Evolutionary conservation across 2,888 invertebrate genomes (phyloP).

Genomic region (Neoaliturus tenellus): DNA sequence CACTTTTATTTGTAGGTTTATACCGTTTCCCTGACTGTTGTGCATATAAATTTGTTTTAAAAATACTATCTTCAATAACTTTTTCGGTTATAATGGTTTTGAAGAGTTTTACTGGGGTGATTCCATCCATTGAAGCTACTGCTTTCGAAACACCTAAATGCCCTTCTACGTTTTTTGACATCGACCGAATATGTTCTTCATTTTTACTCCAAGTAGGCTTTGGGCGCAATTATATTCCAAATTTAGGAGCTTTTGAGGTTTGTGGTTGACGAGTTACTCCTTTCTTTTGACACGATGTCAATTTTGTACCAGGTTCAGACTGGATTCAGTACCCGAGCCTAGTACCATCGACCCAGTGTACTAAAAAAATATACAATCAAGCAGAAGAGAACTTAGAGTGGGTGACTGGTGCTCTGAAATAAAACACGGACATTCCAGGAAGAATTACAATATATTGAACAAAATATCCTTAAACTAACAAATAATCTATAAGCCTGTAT

Average conservation of each 20-base stretch:
- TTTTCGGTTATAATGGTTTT: conserved; percentile 26
- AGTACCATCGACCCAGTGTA: too few relatives aligned
- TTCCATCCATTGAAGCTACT: conserved; percentile 6
- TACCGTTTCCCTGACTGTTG: conserved; percentile 36
- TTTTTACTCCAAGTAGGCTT: conserved; percentile 31
- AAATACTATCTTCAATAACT: not conserved
- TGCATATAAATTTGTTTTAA: conserved; percentile 43
- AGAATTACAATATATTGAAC: too few relatives aligned
- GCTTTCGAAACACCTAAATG: conserved; percentile 4
- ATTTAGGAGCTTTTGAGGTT: not conserved
- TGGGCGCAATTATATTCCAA: conserved; percentile 5
- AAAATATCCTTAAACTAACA: too few relatives aligned
- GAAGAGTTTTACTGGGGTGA: conserved; percentile 29
- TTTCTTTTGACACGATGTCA: too few relatives aligned
- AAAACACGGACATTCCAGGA: too few relatives aligned
- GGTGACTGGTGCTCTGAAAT: too few relatives aligned
- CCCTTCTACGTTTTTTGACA: not conserved
- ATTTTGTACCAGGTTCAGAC: too few relatives aligned
- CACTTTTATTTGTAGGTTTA: conserved; percentile 19
- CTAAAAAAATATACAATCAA: too few relatives aligned
- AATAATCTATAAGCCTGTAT: too few relatives aligned
- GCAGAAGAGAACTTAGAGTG: too few relatives aligned
- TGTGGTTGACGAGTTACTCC: not conserved
- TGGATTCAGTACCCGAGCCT: too few relatives aligned
- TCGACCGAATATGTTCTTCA: conserved; percentile 4